Evolutionary conservation across 2,888 invertebrate genomes (phyloP), one percentile per base, ranked within the genome.

Genomic region (Heliconius aoede): DNA sequence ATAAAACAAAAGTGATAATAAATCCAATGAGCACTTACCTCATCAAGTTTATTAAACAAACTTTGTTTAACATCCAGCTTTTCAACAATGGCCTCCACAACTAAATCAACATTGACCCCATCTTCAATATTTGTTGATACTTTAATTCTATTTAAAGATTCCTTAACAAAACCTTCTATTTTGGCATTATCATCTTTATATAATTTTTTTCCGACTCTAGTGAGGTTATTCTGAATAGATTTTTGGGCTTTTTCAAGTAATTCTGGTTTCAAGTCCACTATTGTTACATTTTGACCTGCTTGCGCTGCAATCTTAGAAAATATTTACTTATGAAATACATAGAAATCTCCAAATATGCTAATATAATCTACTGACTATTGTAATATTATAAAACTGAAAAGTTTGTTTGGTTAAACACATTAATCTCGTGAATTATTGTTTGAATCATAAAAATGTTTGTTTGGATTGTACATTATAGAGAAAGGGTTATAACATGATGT

Each of bases 51-150:
- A 78, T 95, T 95, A 85, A 98, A 98, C 8, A 98, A 90, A 83
- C 97, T 96, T 85, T 97, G 97, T 87, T 97, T 98, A 0, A 96
- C 90, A 73, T 96, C 96, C 78, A 98, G 91, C 86, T 97, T 98
- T 89, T 98, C 98, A 18, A 98, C 96, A 85, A 98, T 97, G 1
- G 98, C 98, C 90, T 98, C 98, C 21, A 98, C 95, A 4, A 98
- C 97, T 77, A 98, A 89, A 89, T 98, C 97, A 0, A 96, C 94
- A 78, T 95, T 91, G 0, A 96, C 97, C 9, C 96, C 95, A 76
- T 95, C 95, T 3, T 92, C 91, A 4, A 96, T 84, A 84, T 96
- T 95, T 0, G 96, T 96, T 0, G 96, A 95, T 4, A 95, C 87
- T 81, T 90, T 90, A 74, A 93, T 90, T 78, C 96, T 95, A n/a